A percentile compares a stretch with the other conserved stretches of the same genome.
phyloP scores from a whole-genome alignment of 1,140 invertebrate genomes.

The Drosophila takahashii region DNA sequence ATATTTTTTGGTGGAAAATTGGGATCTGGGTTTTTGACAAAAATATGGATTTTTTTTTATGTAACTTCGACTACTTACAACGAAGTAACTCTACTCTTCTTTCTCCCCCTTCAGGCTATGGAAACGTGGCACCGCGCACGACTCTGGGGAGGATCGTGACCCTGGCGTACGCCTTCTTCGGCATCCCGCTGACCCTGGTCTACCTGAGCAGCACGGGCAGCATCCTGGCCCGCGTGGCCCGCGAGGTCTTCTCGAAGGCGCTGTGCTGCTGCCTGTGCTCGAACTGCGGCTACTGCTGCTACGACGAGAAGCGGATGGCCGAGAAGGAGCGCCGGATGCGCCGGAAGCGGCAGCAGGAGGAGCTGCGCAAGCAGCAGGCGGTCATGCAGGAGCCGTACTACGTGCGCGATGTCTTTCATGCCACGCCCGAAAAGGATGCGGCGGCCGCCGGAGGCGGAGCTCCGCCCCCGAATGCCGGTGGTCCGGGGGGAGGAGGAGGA shows the following conservation, averaged over 20 bases:
- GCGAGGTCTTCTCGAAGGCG: conserved; percentile 93
- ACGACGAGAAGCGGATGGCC: conserved; percentile 92
- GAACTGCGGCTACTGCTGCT: conserved; percentile 93
- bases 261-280: conserved; percentile 93
- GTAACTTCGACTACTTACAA: too few relatives aligned
- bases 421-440: conserved; percentile 86
- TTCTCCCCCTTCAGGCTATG: conserved; percentile 89
- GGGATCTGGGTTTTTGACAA: too few relatives aligned
- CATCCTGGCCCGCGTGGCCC: conserved; percentile 92
- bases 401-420: conserved; percentile 87
- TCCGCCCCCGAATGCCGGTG: conserved; percentile 1
- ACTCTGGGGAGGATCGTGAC: conserved; percentile 93
- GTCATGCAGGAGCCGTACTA: conserved; percentile 92
- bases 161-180: conserved; percentile 94
- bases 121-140: conserved; percentile 93
- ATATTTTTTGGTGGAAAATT: too few relatives aligned
- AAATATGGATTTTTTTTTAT: too few relatives aligned
- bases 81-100: background rate
- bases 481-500: background rate
- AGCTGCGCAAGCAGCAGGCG: conserved; percentile 89
- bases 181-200: conserved; percentile 95
- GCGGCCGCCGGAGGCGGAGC: conserved; percentile 60
- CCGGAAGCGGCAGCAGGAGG: conserved; percentile 90
- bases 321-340: conserved; percentile 92
- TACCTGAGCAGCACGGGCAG: conserved; percentile 94